Evolutionary conservation across 2,888 invertebrate genomes (phyloP), one percentile per base, ranked within the genome.

Genomic region (Achlya flavicornis): DNA sequence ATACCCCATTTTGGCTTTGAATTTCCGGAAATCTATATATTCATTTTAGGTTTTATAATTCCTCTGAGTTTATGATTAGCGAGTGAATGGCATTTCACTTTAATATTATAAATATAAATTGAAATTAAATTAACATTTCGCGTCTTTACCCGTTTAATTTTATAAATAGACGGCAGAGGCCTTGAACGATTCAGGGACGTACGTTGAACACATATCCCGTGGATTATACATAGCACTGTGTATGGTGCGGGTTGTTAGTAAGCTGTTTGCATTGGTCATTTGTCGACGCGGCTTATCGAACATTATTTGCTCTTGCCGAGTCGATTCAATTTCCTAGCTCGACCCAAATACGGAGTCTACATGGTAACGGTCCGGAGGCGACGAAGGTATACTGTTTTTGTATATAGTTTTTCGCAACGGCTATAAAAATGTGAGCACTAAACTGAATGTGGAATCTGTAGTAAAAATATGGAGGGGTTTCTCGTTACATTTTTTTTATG

Each of bases 261-360:
- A 80, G 76, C 77, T 79, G 77, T 80, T 85, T 78, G 79, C 78
- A 75, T 76, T 81, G 79, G 80, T 79, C 78, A 83, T 84, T 84
- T 81, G 79, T 80, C 77, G 75, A 70, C 69, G 68, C 70, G 73
- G 80, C 78, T 81, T 84, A 84, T 80, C 63, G 43, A 32, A 38
- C 48, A 61, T 64, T 64, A 62, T 53, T 62, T 63, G 63, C 48
- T 64, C n/a, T 58, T 43, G 46, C 48, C 46, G 32, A 11, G 35
- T 26, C 63, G 61, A 67, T 65, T 67, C 67, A 64, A 63, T 67
- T 65, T 64, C 67, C 63, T 65, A 62, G 62, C 53, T n/a, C 61
- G 61, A 63, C 70, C 70, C 68, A 57, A 70, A 70, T 73, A 64
- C 68, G 64, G 63, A 63, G 63, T 67, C 43, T 68, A 67, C 61